Base-by-base conservation (phyloP, 2,797 vertebrate genomes). In the Scolopax rusticola region DNA sequence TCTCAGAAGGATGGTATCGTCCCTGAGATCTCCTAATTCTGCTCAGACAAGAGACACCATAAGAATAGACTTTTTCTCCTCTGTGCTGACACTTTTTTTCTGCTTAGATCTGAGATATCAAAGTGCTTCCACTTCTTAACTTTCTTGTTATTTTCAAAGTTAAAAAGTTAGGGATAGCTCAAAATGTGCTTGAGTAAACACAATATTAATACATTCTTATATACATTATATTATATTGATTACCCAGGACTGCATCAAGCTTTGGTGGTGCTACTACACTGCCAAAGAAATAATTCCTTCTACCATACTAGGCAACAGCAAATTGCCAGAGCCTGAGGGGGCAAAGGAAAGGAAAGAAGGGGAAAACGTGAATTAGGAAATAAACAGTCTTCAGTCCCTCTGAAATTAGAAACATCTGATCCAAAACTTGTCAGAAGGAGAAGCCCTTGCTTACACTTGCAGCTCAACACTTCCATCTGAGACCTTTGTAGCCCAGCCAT, bases 21-120 rank as follows among this genome's bases (percentile, higher is more conserved):
- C 75, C 68, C 64, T 47, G 73, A 89, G 63, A 96, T 84, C 84
- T 81, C 86, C 89, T 92, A 96, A 96, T 96, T 96, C 94, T 91
- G 36, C 75, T 78, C 80, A 80, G 89, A 84, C 47, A 82, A 81
- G 71, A 93, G 70, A 59, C 41, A 68, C 3, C 3, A 6, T 28
- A 86, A 91, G 70, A 86, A 80, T 1, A 87, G 47, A 74, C 40
- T 68, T 68, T 91, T 89, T 36, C 59, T 73, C 21, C 56, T 43
- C 15, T 77, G 68, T 71, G 71, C 56, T 84, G 67, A 68, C n/a
- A 40, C 0, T 1, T 32, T 50, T 51, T 76, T 84, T 61, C 60
- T 86, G 30, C 51, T 89, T 63, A 82, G 87, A 74, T 63, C 48
- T 64, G 65, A 86, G 45, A 80, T 53, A 59, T 82, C 28, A 40